These are phyloP conservation scores for Crotalus helleri DNA, from an alignment of 2,113 vertebrate genomes.

Conservation along the genomic window DNA sequence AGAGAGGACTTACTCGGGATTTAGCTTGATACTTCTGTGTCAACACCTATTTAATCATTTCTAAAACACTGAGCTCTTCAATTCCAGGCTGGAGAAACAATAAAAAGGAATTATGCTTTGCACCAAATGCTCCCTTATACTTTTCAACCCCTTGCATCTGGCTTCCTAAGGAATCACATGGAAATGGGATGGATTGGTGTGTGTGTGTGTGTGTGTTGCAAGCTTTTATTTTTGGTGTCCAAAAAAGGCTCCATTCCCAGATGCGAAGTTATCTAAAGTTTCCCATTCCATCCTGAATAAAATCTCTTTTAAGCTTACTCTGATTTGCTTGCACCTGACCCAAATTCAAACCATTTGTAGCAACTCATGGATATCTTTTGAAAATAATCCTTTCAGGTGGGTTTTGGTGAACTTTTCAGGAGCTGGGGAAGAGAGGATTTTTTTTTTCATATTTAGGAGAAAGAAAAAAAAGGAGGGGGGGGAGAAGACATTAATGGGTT, in stretches of 20 bases:
- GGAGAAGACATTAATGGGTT: background rate
- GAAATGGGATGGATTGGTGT: constrained; percentile 4
- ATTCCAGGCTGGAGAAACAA: accelerated
- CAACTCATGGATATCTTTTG: background rate
- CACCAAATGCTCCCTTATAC: background rate
- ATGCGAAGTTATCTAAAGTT: constrained; percentile 35
- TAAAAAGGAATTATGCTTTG: background rate
- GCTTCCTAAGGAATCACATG: constrained; percentile 15
- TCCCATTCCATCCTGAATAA: constrained; percentile 39
- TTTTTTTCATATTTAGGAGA: constrained; percentile 24
- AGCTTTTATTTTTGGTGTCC: background rate
- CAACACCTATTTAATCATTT: constrained; percentile 11
- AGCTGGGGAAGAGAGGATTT: constrained; percentile 16
- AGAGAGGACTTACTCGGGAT: constrained; percentile 22
- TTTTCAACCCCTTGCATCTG: background rate
- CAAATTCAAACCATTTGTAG: constrained; percentile 42
- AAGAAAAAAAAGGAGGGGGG: background rate
- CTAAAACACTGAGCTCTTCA: background rate
- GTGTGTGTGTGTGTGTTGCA: background rate
- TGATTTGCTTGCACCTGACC: background rate
- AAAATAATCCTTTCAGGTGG: constrained; percentile 24
- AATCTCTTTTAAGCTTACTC: constrained; percentile 29
- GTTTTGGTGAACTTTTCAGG: constrained; percentile 32
- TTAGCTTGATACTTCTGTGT: constrained; percentile 34
- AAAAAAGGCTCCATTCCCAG: background rate